These are phyloP conservation scores for Miltochrista miniata DNA, from an alignment of 2,888 invertebrate genomes.

Conservation along the genomic window DNA sequence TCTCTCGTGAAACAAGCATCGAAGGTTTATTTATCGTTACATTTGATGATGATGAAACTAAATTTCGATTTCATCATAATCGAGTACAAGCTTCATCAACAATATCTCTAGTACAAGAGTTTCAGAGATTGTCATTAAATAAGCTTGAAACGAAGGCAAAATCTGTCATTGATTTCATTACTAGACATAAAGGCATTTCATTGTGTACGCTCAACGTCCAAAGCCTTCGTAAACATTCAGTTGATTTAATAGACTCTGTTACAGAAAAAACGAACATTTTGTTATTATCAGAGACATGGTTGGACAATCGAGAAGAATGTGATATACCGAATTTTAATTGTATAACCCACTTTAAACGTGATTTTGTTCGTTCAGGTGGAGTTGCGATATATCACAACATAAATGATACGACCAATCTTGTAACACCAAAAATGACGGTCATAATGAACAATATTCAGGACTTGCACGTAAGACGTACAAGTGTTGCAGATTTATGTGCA, in stretches of 20 bases:
- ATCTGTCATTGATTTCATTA: neutral
- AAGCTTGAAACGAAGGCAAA: neutral
- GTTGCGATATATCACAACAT: conserved; percentile 41
- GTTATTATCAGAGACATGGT: conserved; percentile 3
- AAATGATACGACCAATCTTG: conserved; percentile 25
- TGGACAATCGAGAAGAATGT: neutral
- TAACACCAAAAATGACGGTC: conserved; percentile 31
- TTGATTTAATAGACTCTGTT: conserved; percentile 1
- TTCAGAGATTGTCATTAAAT: neutral
- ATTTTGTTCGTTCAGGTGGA: conserved; percentile 33
- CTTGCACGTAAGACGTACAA: conserved; percentile 26
- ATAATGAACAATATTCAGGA: conserved; percentile 31
- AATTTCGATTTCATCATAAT: conserved; percentile 2
- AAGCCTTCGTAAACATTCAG: conserved; percentile 7
- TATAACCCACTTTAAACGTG: conserved; percentile 36
- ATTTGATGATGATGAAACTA: conserved; percentile 9
- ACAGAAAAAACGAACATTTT: conserved; percentile 3
- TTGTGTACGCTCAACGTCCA: conserved; percentile 13
- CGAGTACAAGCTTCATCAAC: neutral
- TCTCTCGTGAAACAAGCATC: conserved; percentile 20
- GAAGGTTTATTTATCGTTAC: conserved; percentile 14
- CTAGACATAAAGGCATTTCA: neutral
- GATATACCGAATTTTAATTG: conserved; percentile 28
- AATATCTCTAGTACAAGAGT: neutral
- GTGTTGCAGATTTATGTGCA: neutral